phyloP scores from a whole-genome alignment of 2,888 invertebrate genomes.

The Dicyrtomina minuta region DNA sequence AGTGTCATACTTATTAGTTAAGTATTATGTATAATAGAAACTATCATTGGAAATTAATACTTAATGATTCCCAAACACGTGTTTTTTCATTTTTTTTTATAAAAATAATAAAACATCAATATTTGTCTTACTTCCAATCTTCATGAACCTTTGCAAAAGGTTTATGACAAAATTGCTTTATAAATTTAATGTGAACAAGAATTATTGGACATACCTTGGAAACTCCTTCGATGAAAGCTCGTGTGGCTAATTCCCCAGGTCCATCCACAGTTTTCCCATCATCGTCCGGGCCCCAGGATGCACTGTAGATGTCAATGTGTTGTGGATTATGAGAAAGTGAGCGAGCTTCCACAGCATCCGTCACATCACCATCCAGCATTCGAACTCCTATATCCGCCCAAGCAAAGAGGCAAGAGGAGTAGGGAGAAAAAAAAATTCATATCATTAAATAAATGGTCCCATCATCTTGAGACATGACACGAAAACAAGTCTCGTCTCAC shows the following conservation, averaged over 20 bases:
- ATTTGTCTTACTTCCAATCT: too few species aligned
- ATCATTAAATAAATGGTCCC: conserved; percentile 36
- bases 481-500: conserved; percentile 34
- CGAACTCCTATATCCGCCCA: conserved; percentile 73
- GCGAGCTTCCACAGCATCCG: conserved; percentile 96
- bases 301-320: conserved; percentile 97
- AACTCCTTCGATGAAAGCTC: conserved; percentile 94
- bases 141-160: too few species aligned
- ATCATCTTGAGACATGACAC: conserved; percentile 41
- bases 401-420: not conserved
- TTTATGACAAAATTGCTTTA: too few species aligned
- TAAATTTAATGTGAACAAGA: too few species aligned
- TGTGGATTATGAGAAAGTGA: conserved; percentile 91
- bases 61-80: too few species aligned
- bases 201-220: conserved; percentile 83
- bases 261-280: conserved; percentile 98
- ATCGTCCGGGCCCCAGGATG: conserved; percentile 85
- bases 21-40: too few species aligned
- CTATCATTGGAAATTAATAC: too few species aligned
- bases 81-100: too few species aligned
- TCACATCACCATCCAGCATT: conserved; percentile 97
- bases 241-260: conserved; percentile 89
- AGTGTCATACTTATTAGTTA: too few species aligned
- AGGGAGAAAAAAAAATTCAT: conserved; percentile 30
- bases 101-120: too few species aligned